phyloP scores from a whole-genome alignment of 2,888 invertebrate genomes.

The Syrista parreyssii region DNA sequence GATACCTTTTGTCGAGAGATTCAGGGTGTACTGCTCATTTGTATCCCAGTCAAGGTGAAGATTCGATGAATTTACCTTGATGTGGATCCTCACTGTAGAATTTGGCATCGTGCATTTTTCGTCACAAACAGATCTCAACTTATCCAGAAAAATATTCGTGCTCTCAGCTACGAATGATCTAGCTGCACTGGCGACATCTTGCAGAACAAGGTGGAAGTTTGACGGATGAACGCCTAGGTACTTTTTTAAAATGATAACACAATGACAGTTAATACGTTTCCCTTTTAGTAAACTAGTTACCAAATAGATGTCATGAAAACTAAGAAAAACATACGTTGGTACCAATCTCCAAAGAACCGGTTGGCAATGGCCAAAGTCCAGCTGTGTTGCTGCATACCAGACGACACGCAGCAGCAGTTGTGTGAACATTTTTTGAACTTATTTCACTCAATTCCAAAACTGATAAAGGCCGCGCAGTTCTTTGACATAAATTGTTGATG shows the following conservation, averaged over 20 bases:
- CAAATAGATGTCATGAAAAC: not conserved
- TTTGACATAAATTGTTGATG: constrained; percentile 34
- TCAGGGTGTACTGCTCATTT: constrained; percentile 76
- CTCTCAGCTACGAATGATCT: constrained; percentile 70
- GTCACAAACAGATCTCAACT: constrained; percentile 72
- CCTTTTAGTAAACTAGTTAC: not conserved
- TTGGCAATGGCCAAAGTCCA: constrained; percentile 52
- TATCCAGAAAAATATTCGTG: constrained; percentile 69
- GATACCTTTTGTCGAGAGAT: constrained; percentile 70
- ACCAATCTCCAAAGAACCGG: constrained; percentile 33
- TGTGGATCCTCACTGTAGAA: constrained; percentile 70
- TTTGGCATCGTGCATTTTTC: constrained; percentile 67
- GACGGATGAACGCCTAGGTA: constrained; percentile 29
- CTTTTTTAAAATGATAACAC: constrained; percentile 17
- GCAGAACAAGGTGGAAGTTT: constrained; percentile 24
- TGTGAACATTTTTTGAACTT: constrained; percentile 31
- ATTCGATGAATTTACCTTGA: constrained; percentile 68
- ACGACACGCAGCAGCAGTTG: constrained; percentile 47
- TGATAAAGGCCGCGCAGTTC: constrained; percentile 27
- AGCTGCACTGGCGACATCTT: constrained; percentile 43
- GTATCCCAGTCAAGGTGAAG: constrained; percentile 74
- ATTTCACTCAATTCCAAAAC: constrained; percentile 23
- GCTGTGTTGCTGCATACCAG: constrained; percentile 44
- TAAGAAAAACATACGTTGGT: constrained; percentile 35
- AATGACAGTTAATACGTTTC: not conserved